phyloP scores from a whole-genome alignment of 2,797 vertebrate genomes.

The Sebastes iracundus region DNA sequence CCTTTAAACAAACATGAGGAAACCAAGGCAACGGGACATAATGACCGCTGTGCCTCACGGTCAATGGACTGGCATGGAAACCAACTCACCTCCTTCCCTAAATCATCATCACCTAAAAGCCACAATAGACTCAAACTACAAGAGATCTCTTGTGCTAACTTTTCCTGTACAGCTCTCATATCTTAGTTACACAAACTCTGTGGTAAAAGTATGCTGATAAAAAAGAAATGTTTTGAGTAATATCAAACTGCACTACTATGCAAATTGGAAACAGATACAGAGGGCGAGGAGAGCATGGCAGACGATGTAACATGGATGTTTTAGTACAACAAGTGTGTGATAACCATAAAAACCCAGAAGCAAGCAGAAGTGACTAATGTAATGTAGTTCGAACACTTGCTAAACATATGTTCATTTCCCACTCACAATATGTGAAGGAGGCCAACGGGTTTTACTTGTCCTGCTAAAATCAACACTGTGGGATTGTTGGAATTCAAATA shows the following conservation, averaged over 20 bases:
- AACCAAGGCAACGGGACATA: constrained; percentile 76
- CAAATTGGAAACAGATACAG: constrained; percentile 51
- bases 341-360: background rate
- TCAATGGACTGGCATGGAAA: constrained; percentile 48
- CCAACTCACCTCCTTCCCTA: constrained; percentile 10
- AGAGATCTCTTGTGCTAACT: background rate
- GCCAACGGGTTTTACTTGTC: constrained; percentile 8
- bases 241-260: constrained; percentile 55
- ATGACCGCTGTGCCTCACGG: constrained; percentile 65
- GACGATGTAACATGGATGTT: constrained; percentile 27
- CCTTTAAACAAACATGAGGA: constrained; percentile 74
- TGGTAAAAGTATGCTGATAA: constrained; percentile 23
- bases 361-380: background rate
- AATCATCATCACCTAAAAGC: background rate
- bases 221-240: constrained; percentile 21
- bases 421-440: constrained; percentile 27
- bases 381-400: background rate
- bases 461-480: constrained; percentile 16
- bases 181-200: background rate
- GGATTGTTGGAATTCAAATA: background rate
- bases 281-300: background rate
- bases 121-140: background rate
- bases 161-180: background rate
- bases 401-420: constrained; percentile 48
- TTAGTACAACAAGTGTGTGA: constrained; percentile 9